Evolutionary conservation across 2,113 vertebrate genomes (phyloP).

Genomic region (Nibea albiflora): DNA sequence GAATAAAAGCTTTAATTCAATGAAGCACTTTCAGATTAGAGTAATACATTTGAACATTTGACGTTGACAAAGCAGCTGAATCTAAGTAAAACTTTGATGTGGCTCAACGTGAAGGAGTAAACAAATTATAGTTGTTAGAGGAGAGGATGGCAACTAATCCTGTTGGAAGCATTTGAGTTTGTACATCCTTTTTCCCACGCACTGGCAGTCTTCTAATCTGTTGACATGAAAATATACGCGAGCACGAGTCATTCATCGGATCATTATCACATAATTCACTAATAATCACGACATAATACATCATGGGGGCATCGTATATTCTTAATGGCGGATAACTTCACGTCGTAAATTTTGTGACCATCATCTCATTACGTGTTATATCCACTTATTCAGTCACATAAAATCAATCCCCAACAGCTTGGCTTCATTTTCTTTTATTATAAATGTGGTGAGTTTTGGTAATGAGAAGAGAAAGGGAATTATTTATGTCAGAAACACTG

Average conservation of each 20-base stretch:
- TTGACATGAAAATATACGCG: slow-evolving; percentile 35
- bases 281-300: slow-evolving; percentile 12
- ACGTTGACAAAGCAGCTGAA: slow-evolving; percentile 6
- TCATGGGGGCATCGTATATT: slow-evolving; percentile 18
- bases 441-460: neutral
- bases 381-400: slow-evolving; percentile 3
- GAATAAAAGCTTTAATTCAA: slow-evolving; percentile 34
- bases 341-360: neutral
- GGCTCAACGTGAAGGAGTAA: slow-evolving; percentile 14
- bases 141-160: slow-evolving; percentile 21
- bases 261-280: slow-evolving; percentile 22
- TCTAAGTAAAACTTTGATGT: slow-evolving; percentile 19
- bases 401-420: slow-evolving; percentile 29
- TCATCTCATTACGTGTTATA: slow-evolving; percentile 11
- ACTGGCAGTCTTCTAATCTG: slow-evolving; percentile 58
- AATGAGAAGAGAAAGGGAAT: slow-evolving; percentile 4
- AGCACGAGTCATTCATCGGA: slow-evolving; percentile 23
- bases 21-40: slow-evolving; percentile 22
- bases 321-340: slow-evolving; percentile 14
- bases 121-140: neutral
- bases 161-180: slow-evolving; percentile 2
- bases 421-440: slow-evolving; percentile 22
- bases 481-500: slow-evolving; percentile 5
- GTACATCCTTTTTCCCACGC: neutral
- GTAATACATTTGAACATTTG: slow-evolving; percentile 28